phyloP scores from a whole-genome alignment of 2,888 invertebrate genomes.

The Pterobdella sp. region DNA sequence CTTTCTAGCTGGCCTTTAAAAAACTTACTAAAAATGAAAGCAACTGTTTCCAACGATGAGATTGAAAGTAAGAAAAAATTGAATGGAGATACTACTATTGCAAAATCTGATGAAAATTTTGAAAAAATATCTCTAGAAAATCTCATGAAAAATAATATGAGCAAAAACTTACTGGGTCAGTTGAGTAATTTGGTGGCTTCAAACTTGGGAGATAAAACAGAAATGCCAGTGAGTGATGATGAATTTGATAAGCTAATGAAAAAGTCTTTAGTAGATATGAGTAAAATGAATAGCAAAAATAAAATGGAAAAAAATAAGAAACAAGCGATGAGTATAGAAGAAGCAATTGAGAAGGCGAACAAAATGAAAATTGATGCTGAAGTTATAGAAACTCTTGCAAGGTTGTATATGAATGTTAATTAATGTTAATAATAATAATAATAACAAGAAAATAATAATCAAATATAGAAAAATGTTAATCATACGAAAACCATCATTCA shows the following conservation, averaged over 20 bases:
- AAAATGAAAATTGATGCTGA: not conserved
- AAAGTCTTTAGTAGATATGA: not conserved
- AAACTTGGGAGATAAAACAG: not conserved
- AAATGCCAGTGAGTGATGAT: not conserved
- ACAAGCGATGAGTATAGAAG: not conserved
- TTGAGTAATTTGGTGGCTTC: not conserved
- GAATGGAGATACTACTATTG: not conserved
- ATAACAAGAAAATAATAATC: no score
- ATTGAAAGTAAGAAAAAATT: not conserved
- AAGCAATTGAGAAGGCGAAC: not conserved
- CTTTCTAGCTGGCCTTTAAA: slow-evolving; percentile 44
- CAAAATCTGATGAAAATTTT: not conserved
- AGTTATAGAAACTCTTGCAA: not conserved
- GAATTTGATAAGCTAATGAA: slow-evolving; percentile 4
- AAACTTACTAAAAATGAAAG: slow-evolving; percentile 5
- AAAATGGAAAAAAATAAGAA: not conserved
- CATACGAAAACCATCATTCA: no score
- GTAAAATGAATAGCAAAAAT: not conserved
- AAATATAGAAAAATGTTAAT: no score
- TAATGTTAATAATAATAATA: no score
- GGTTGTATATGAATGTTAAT: no score
- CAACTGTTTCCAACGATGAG: not conserved
- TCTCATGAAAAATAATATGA: not conserved
- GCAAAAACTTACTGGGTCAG: not conserved
- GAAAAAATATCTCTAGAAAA: not conserved